A percentile compares a stretch with the other conserved stretches of the same genome.
These are phyloP conservation scores for Prunella fulvescens DNA, from an alignment of 2,113 vertebrate genomes.

Conservation along the genomic window DNA sequence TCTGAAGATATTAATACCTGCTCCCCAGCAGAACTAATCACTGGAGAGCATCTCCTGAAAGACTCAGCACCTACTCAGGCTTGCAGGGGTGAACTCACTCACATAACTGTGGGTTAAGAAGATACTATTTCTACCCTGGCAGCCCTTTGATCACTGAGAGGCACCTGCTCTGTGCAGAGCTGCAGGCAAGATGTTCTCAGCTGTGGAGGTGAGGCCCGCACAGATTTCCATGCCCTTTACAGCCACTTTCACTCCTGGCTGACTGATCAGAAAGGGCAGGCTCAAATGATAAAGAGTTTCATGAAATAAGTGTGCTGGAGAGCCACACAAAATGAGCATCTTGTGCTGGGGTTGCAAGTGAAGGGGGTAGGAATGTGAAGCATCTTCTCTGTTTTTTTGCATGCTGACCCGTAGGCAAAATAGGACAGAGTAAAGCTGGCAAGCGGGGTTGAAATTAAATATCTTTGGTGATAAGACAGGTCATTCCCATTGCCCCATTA, in stretches of 20 bases:
- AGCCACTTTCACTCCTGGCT: slow-evolving; percentile 33
- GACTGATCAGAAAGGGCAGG: slow-evolving; percentile 38
- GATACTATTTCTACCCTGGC: not conserved
- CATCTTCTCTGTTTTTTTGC: not conserved
- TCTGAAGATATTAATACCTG: not conserved
- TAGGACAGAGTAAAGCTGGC: not conserved
- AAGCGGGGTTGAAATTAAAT: not conserved
- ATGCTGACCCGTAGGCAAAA: not conserved
- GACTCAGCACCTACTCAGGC: not conserved
- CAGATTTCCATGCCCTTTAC: slow-evolving; percentile 48
- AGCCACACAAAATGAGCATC: not conserved
- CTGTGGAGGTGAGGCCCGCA: not conserved
- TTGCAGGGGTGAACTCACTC: not conserved
- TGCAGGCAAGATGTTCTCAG: slow-evolving; percentile 17
- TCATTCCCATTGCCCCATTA: not conserved
- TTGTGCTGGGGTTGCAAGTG: slow-evolving; percentile 36
- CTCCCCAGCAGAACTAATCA: not conserved
- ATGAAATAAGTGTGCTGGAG: slow-evolving; percentile 45
- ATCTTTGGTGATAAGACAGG: not conserved
- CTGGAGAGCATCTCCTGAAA: not conserved
- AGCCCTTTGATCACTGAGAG: not conserved
- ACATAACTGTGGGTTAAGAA: not conserved
- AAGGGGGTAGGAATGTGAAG: not conserved
- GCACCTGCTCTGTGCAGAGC: not conserved
- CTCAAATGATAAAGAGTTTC: not conserved